Evolutionary conservation across 2,797 vertebrate genomes (phyloP).

Genomic region (Falco novaeseelandiae): DNA sequence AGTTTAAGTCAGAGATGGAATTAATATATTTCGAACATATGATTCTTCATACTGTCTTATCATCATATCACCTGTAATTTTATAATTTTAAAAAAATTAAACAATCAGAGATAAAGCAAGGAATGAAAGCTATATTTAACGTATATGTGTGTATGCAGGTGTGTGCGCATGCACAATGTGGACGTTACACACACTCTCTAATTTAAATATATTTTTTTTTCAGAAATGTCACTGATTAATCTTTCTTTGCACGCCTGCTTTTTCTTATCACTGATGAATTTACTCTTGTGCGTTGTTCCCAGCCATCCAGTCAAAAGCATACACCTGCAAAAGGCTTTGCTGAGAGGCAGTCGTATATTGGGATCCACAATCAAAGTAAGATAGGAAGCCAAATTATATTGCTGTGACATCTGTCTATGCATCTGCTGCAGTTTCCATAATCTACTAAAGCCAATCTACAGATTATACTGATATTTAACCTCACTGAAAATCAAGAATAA

Average conservation of each 20-base stretch:
- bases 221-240: neutral
- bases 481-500: constrained; percentile 31
- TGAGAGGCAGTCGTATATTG: constrained; percentile 54
- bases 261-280: constrained; percentile 1
- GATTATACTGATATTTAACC: constrained; percentile 49
- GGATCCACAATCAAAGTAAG: constrained; percentile 61
- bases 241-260: neutral
- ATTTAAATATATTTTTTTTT: neutral
- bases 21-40: neutral
- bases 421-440: constrained; percentile 72
- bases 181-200: neutral
- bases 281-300: neutral
- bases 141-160: neutral
- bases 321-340: constrained; percentile 67
- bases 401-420: constrained; percentile 78
- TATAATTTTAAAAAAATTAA: neutral
- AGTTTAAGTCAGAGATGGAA: neutral
- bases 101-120: neutral
- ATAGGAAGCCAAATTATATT: constrained; percentile 71
- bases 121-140: neutral
- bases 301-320: neutral
- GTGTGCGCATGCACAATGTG: neutral
- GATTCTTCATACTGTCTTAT: neutral
- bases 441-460: constrained; percentile 62
- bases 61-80: neutral